Evolutionary conservation across 2,797 vertebrate genomes (phyloP), one percentile per base, ranked within the genome.

Genomic region (Pogoniulus pusillus): DNA sequence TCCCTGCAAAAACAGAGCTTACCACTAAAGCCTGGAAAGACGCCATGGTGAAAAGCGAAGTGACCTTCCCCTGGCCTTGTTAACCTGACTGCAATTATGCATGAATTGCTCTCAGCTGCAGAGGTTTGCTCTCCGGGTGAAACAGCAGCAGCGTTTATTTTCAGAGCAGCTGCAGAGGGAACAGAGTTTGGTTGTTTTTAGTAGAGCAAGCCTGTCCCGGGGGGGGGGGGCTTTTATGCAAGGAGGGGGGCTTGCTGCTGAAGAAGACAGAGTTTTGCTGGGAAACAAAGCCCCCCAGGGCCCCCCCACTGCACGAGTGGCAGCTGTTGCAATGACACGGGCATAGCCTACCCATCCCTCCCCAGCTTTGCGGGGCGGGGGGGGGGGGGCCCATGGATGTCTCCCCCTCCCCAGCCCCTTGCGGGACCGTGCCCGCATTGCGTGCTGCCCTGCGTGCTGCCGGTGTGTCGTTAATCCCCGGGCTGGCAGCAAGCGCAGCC

Each of bases 371-470:
- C 41, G 9, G 47, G 16, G 35, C 7, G 5, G 7, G 32, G 51
- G 9, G 47, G 16, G 35, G 7, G 5, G 7, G 32, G 51, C 79
- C 71, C 80, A 37, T 34, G 80, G 55, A 57, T 49, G 83, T 32
- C 53, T 41, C 14, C 30, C 51, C 90, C 85, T 96, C 96, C 96
- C 97, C 96, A 94, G 82, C 32, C 16, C 69, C 82, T 74, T 78
- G 37, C 78, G 73, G 79, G 85, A 77, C 78, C 89, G 51, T 51
- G 86, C 89, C 82, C 82, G 12, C 86, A 16, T 93, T 84, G 92
- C 92, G 92, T 91, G 89, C 86, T 65, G 86, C 49, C 37, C 89
- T 71, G 69, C 62, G 51, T 39, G 85, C 59, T 81, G 37, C 30
- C 57, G 68, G 53, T 14, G 62, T 55, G 10, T 16, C 39, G 29